These are phyloP conservation scores for Prunella strophiata DNA, from an alignment of 2,797 vertebrate species.

Conservation along the genomic window DNA sequence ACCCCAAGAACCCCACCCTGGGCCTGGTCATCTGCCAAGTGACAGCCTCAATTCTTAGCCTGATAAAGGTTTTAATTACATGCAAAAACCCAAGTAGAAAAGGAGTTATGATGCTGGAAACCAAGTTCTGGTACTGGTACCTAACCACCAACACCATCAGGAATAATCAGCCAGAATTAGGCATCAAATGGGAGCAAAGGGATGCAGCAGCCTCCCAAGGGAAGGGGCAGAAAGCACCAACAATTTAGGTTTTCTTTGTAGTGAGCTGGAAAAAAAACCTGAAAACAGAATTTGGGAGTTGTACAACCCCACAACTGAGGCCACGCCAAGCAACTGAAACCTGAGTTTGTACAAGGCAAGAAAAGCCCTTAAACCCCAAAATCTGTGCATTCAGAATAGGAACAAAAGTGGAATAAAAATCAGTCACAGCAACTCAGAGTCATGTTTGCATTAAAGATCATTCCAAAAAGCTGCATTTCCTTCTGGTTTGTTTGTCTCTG, in stretches of 20 bases:
- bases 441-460: background rate
- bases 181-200: slow-evolving; percentile 2
- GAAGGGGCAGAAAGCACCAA: background rate
- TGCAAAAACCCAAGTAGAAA: background rate
- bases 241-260: background rate
- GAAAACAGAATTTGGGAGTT: background rate
- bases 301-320: background rate
- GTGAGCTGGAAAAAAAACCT: background rate
- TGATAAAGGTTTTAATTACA: background rate
- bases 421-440: background rate
- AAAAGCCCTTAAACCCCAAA: background rate
- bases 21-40: background rate
- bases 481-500: background rate
- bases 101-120: background rate
- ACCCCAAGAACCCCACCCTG: background rate
- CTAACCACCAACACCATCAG: background rate
- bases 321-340: background rate
- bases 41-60: background rate
- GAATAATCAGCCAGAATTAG: slow-evolving; percentile 9
- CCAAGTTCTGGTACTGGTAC: background rate
- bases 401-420: background rate
- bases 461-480: background rate
- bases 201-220: background rate
- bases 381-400: background rate
- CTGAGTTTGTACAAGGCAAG: background rate